Conservation (phyloP, 2,113 vertebrate species). For the Amphiprion percula region DNA sequence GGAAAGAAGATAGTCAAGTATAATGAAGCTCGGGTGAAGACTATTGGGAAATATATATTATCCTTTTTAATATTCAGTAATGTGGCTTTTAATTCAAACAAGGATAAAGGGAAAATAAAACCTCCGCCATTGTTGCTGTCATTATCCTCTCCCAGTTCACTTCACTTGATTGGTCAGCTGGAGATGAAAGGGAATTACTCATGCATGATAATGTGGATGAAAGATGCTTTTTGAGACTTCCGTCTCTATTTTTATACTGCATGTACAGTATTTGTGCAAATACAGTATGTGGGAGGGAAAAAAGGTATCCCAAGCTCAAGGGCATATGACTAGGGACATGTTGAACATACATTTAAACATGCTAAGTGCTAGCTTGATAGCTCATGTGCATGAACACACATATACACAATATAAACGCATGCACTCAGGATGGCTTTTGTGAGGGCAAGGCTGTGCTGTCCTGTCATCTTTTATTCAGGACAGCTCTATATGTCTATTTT, state of each 20-base stretch:
- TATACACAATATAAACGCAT: constrained; percentile 7
- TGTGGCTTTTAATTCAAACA: constrained; percentile 20
- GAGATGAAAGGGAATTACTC: constrained; percentile 69
- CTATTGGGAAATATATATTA: not conserved
- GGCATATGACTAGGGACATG: constrained; percentile 11
- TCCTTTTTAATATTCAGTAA: constrained; percentile 4
- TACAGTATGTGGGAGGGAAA: constrained; percentile 12
- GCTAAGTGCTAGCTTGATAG: constrained; percentile 32
- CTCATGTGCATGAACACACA: not conserved
- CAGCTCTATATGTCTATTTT: constrained; percentile 65
- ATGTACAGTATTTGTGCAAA: not conserved
- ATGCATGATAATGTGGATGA: constrained; percentile 44
- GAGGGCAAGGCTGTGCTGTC: constrained; percentile 20
- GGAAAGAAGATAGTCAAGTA: too few relatives aligned
- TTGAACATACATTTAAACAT: constrained; percentile 27
- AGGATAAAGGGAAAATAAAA: constrained; percentile 10
- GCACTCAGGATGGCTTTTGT: constrained; percentile 55
- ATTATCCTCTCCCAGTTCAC: constrained; percentile 35
- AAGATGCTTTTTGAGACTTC: constrained; percentile 48
- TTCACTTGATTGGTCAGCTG: constrained; percentile 38
- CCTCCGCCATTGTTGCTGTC: constrained; percentile 7
- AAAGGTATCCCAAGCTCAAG: constrained; percentile 35
- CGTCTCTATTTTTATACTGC: constrained; percentile 59
- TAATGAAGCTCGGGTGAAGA: not conserved
- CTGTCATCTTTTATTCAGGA: constrained; percentile 74